These are phyloP conservation scores for Diorhabda carinulata DNA, from an alignment of 1,140 invertebrate species.

Conservation along the genomic window DNA sequence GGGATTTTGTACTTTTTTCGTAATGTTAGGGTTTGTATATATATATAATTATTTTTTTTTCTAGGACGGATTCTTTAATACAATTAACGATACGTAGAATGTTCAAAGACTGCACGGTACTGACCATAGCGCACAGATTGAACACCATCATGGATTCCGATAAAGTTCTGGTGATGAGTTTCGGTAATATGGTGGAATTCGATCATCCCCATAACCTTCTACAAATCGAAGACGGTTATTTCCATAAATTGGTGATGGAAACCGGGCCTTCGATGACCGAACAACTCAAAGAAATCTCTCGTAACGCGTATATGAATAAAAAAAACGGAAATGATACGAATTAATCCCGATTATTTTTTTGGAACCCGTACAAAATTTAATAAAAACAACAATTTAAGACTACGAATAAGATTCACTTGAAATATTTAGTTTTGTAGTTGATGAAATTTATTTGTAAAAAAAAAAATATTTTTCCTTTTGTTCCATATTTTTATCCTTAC, in stretches of 20 bases:
- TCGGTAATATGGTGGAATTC: conserved; percentile 43
- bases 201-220: conserved; percentile 43
- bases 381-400: too few relatives aligned
- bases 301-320: conserved; percentile 28
- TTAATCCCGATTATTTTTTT: too few relatives aligned
- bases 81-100: conserved; percentile 57
- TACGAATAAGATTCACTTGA: too few relatives aligned
- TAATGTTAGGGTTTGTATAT: too few relatives aligned
- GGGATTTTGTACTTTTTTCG: too few relatives aligned
- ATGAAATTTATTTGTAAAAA: too few relatives aligned
- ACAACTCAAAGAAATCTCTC: conserved; percentile 30
- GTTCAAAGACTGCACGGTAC: conserved; percentile 61
- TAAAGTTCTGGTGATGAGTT: conserved; percentile 45
- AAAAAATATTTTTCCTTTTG: too few relatives aligned
- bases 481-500: too few relatives aligned
- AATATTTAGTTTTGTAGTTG: too few relatives aligned
- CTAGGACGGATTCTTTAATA: conserved; percentile 56
- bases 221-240: conserved; percentile 52
- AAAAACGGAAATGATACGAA: background rate
- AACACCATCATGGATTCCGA: conserved; percentile 36
- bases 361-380: too few relatives aligned
- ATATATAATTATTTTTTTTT: conserved; percentile 28
- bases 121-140: conserved; percentile 71
- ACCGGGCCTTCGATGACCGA: conserved; percentile 44
- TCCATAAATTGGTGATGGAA: conserved; percentile 68